These are phyloP conservation scores for Pelodiscus sinensis DNA, from an alignment of 2,113 vertebrate genomes.

Conservation along the genomic window DNA sequence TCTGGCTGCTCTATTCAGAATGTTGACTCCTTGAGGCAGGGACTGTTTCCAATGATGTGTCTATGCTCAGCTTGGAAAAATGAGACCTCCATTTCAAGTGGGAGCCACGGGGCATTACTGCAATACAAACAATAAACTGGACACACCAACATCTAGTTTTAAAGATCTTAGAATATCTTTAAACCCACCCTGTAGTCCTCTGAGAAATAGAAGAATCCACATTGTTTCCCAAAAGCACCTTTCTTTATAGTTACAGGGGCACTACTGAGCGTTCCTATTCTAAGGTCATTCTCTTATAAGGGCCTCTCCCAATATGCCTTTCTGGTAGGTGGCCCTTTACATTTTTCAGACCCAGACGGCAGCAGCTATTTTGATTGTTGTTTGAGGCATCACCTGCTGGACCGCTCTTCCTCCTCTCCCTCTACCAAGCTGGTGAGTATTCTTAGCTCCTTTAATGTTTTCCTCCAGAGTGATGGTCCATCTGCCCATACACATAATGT, in stretches of 20 bases:
- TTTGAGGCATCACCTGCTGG: not conserved
- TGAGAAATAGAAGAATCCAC: not conserved
- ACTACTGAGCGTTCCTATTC: not conserved
- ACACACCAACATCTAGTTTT: not conserved
- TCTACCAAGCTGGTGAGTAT: not conserved
- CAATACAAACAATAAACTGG: not conserved
- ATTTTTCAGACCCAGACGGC: not conserved
- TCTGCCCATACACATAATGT: not conserved
- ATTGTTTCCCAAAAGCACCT: not conserved
- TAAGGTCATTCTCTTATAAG: not conserved
- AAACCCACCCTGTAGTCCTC: not conserved
- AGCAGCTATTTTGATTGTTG: not conserved
- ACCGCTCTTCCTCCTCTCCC: not conserved
- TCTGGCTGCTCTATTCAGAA: not conserved
- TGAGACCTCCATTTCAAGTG: not conserved
- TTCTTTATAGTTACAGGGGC: not conserved
- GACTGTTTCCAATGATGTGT: not conserved
- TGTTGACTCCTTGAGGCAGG: not conserved
- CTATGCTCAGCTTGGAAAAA: not conserved
- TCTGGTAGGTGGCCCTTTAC: not conserved
- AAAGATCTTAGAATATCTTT: not conserved
- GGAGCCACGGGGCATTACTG: not conserved
- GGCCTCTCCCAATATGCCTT: not conserved
- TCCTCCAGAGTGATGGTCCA: not conserved
- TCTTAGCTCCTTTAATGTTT: not conserved